Evolutionary conservation across 2,113 vertebrate species (phyloP).

Genomic region (Alligator sinensis): DNA sequence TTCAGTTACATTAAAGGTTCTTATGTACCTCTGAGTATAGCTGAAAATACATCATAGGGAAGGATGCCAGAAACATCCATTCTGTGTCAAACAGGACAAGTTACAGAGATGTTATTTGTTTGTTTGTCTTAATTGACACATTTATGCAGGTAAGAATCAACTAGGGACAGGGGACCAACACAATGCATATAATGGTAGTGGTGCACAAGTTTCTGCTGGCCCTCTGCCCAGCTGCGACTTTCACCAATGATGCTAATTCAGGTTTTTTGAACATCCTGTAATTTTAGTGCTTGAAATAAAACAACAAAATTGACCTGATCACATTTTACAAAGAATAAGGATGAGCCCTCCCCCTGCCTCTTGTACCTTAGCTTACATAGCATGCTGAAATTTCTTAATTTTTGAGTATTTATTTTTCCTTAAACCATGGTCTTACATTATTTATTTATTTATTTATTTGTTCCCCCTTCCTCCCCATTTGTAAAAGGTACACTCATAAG

Average conservation of each 20-base stretch:
- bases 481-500: not conserved
- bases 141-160: not conserved
- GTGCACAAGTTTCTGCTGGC: not conserved
- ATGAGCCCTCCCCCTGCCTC: not conserved
- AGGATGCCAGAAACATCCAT: fast-evolving
- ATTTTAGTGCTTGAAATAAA: not conserved
- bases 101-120: not conserved
- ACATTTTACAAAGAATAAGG: not conserved
- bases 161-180: not conserved
- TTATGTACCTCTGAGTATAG: fast-evolving
- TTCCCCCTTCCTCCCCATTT: not conserved
- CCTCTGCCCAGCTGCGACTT: not conserved
- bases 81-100: not conserved
- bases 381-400: not conserved
- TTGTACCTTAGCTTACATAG: not conserved
- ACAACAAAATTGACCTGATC: not conserved
- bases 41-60: not conserved
- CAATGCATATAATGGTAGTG: fast-evolving
- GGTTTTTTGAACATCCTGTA: fast-evolving
- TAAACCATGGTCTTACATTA: not conserved
- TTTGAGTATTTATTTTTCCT: not conserved
- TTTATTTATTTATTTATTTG: not conserved
- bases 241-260: not conserved
- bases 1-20: fast-evolving
- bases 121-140: fast-evolving